Evolutionary conservation across 2,113 vertebrate genomes (phyloP).

Genomic region (Syngnathoides biaculeatus): DNA sequence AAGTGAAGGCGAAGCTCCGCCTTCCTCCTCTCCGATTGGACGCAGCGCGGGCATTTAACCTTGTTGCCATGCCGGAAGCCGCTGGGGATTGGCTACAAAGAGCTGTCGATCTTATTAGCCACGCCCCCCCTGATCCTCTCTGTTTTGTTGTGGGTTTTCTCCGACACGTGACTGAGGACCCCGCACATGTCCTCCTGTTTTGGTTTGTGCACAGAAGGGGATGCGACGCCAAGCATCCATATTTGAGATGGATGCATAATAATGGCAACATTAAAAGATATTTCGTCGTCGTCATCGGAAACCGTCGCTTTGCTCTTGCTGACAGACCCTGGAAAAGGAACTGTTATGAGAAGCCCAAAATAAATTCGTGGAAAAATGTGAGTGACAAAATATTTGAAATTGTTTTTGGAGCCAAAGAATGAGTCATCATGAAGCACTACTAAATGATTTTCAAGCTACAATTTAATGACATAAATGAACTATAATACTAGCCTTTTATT

Average conservation of each 20-base stretch:
- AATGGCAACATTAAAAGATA: not conserved
- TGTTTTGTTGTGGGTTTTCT: slow-evolving; percentile 58
- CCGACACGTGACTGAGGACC: slow-evolving; percentile 66
- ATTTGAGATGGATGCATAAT: too few species aligned
- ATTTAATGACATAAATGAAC: not conserved
- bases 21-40: slow-evolving; percentile 60
- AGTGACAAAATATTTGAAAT: too few species aligned
- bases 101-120: slow-evolving; percentile 41
- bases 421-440: not conserved
- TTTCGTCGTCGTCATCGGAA: too few species aligned
- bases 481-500: not conserved
- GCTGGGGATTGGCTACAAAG: slow-evolving; percentile 51
- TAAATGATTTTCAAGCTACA: not conserved
- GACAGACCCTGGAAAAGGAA: too few species aligned
- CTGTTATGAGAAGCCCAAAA: too few species aligned
- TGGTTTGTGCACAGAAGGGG: slow-evolving; percentile 63
- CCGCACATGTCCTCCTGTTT: slow-evolving; percentile 72
- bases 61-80: slow-evolving; percentile 65
- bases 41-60: slow-evolving; percentile 26
- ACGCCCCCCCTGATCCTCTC: slow-evolving; percentile 15
- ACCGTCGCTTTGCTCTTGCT: too few species aligned
- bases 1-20: slow-evolving; percentile 69
- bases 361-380: too few species aligned
- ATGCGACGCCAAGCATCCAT: not conserved
- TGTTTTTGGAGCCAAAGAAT: not conserved